Evolutionary conservation across 2,888 invertebrate genomes (phyloP).

Genomic region (Bimastos eiseni): DNA sequence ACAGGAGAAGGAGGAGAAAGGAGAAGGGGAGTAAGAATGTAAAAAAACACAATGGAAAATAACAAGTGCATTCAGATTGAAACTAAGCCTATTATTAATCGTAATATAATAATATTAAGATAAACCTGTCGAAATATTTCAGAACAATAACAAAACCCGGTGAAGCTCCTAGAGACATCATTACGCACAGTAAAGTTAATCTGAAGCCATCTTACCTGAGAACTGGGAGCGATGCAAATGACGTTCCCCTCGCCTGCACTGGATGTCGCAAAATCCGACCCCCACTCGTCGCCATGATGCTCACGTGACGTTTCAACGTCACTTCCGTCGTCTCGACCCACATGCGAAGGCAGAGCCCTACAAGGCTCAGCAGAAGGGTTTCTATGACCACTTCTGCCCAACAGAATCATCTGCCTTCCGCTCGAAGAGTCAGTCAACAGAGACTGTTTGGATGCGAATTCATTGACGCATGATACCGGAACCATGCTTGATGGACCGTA

Average conservation of each 20-base stretch:
- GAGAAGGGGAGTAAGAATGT: too few relatives aligned
- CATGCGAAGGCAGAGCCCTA: neutral
- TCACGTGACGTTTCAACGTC: neutral
- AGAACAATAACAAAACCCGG: neutral
- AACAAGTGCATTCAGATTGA: too few relatives aligned
- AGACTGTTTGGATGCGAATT: neutral
- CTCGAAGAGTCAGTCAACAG: neutral
- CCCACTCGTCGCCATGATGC: neutral
- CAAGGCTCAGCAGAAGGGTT: neutral
- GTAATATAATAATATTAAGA: neutral
- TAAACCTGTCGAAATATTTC: neutral
- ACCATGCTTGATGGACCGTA: neutral
- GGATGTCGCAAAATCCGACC: neutral
- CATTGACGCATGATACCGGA: neutral
- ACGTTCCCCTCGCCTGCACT: neutral
- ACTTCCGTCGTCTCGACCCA: neutral
- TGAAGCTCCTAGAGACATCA: neutral
- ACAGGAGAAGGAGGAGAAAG: too few relatives aligned
- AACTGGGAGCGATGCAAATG: neutral
- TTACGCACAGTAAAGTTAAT: neutral
- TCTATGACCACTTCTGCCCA: neutral
- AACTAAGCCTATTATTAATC: too few relatives aligned
- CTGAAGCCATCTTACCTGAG: neutral
- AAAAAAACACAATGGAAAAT: too few relatives aligned
- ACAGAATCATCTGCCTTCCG: neutral